Evolutionary conservation across 2,888 invertebrate species (phyloP).

Genomic region (Limnephilus marmoratus): DNA sequence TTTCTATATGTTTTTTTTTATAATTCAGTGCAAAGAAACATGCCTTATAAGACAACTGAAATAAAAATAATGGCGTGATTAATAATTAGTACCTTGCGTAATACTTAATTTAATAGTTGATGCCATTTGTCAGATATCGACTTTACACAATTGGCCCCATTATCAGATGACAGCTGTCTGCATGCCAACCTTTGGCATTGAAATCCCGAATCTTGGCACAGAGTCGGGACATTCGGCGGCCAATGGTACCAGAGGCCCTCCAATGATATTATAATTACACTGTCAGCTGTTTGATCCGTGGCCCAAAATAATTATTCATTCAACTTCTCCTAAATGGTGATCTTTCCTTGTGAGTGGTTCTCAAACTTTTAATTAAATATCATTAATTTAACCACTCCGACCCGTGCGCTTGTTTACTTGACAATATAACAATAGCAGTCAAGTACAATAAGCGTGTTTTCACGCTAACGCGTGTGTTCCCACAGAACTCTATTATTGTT

Average conservation of each 20-base stretch:
- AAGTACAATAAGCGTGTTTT: too few relatives aligned
- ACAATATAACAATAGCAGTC: too few relatives aligned
- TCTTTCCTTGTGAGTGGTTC: background rate
- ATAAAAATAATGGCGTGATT: too few relatives aligned
- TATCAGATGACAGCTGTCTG: background rate
- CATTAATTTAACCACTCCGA: background rate
- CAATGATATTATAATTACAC: background rate
- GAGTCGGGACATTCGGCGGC: background rate
- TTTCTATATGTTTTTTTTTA: too few relatives aligned
- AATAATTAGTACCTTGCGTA: too few relatives aligned
- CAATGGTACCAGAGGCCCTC: background rate
- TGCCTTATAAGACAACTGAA: too few relatives aligned
- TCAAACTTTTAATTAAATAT: background rate
- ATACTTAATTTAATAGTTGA: background rate
- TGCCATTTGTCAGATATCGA: slow-evolving; percentile 6
- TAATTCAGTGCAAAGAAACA: too few relatives aligned
- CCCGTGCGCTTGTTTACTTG: too few relatives aligned
- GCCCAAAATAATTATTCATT: slow-evolving; percentile 24
- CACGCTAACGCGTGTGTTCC: too few relatives aligned
- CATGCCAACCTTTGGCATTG: slow-evolving; percentile 60
- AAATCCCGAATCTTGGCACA: slow-evolving; percentile 46
- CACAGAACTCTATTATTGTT: too few relatives aligned
- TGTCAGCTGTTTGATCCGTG: background rate
- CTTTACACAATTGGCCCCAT: slow-evolving; percentile 38
- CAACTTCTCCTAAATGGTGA: background rate